Percentiles rank a stretch among this genome's conserved stretches.
Conservation (phyloP, 2,113 vertebrate species). For the Sinocyclocheilus grahami region DNA sequence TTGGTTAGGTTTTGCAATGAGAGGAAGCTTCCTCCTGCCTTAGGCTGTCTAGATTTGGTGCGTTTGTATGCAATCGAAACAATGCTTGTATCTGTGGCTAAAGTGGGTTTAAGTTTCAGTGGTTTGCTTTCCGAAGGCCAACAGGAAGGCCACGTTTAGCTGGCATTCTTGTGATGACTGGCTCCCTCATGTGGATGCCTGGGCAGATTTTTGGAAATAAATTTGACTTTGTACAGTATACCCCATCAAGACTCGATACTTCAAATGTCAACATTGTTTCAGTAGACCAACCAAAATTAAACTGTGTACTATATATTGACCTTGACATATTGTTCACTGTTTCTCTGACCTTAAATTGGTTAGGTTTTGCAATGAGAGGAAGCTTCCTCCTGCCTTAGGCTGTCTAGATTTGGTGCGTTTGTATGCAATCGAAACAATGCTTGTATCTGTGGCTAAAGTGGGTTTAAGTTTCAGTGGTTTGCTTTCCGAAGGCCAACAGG, state of each 20-base stretch:
- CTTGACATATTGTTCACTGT: not conserved
- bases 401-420: not conserved
- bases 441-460: not conserved
- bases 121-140: not conserved
- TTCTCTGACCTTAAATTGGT: not conserved
- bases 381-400: not conserved
- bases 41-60: not conserved
- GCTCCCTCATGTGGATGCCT: slow-evolving; percentile 22
- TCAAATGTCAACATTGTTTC: not conserved
- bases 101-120: slow-evolving; percentile 13
- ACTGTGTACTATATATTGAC: not conserved
- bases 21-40: not conserved
- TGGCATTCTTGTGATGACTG: not conserved
- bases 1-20: not conserved
- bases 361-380: not conserved
- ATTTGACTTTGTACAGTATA: not conserved
- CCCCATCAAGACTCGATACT: not conserved
- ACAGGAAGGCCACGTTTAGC: not conserved
- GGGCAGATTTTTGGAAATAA: not conserved
- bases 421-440: not conserved
- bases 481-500: not conserved
- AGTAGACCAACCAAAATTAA: not conserved
- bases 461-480: slow-evolving; percentile 14
- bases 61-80: not conserved
- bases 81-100: not conserved